Base-by-base conservation (phyloP, 2,888 invertebrate genomes). In the Epirrhoe alternata region DNA sequence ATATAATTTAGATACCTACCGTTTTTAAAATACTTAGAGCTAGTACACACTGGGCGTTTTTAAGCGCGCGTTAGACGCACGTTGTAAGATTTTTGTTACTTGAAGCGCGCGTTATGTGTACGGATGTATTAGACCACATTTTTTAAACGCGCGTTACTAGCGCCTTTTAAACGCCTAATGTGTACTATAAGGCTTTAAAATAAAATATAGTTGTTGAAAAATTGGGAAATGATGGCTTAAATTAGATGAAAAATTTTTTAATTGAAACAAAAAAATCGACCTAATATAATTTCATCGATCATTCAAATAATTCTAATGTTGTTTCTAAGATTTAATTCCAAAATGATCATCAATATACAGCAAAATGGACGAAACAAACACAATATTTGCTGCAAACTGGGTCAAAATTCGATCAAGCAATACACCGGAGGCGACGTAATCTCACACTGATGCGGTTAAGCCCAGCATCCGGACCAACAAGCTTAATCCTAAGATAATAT, bases 361-460 rank as follows among this genome's bases (percentile, higher is more conserved):
- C 62, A 62, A 53, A 53, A 63, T 53, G 45, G 42, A 58, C 47
- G 57, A 57, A 61, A 58, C 57, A 58, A 58, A 66, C 53, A 57
- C 53, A 66, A 30, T 50, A 58, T 62, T 66, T 62, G 54, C 61
- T 55, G n/a, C 38, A 60, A 67, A 67, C 59, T 63, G 47, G 66
- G 66, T 67, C 64, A 58, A 61, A 68, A 61, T 64, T 68, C 59
- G 53, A 68, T 68, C 61, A 64, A 68, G 61, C 61, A 64, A 64
- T 55, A 60, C 52, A 61, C 59, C 52, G 50, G 47, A 55, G 68
- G 63, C 51, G 57, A 56, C 53, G 59, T 68, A 64, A 68, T 68
- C 68, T 65, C 56, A 62, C 54, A 59, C 62, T 62, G 64, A 68
- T 52, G 58, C 38, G 59, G 58, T 38, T 66, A 55, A 68, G 52